Base-by-base conservation (phyloP, 2,113 vertebrate species). In the Bothrops jararaca region DNA sequence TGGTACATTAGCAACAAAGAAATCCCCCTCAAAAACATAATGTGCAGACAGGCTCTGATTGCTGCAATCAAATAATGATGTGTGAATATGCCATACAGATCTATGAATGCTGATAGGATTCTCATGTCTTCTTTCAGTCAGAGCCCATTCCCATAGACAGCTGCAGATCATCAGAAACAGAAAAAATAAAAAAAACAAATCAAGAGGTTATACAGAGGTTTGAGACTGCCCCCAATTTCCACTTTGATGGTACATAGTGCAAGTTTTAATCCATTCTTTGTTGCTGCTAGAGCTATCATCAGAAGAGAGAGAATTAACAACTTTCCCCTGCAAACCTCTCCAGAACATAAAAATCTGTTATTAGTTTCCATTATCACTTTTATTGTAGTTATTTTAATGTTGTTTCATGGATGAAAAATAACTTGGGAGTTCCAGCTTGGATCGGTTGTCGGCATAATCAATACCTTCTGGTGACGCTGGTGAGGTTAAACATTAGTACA, bases 401-500 rank as follows among this genome's bases (percentile, higher is more conserved):
- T 80, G 54, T 60, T 48, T 90, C 23, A 12, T 6, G 20, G 69
- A 10, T 18, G 29, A 85, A 57, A 85, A 89, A 57, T 34, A 11
- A 57, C 54, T 42, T 57, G 56, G 54, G 88, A 90, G 23, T 60
- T 22, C 45, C 20, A 86, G 57, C 91, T 26, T 60, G 24, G 80
- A 54, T 56, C 39, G 56, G 23, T 74, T 56, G 34, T 89, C 60
- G 34, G 48, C 48, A 64, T 86, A 89, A 91, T 92, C 57, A 86
- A 64, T 50, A 56, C 22, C 26, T 86, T n/a, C 69, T 53, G 88
- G 74, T 90, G 93, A 90, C 50, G 29, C 89, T 86, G 88, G 93
- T 53, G 54, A 92, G 74, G 90, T 90, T 92, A 93, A 93, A 91
- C 91, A 86, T 74, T 86, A 69, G 39, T 69, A 87, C 39, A 74